Base-by-base conservation (phyloP, 2,888 invertebrate species). In the Mythimna vitellina region DNA sequence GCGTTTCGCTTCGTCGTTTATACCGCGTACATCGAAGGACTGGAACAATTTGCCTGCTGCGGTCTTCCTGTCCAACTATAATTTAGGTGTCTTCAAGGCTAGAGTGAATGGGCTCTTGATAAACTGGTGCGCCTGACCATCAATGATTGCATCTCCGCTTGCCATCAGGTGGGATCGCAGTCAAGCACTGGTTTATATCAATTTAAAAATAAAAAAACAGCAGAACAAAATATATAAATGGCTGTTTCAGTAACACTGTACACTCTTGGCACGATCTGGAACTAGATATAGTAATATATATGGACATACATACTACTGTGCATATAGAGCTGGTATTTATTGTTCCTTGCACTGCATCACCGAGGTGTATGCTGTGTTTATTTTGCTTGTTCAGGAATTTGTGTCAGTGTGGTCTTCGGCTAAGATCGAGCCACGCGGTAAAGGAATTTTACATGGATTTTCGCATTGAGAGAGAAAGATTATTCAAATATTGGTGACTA, bases 321-420 rank as follows among this genome's bases (percentile, higher is more conserved):
- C 54, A 42, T 35, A 71, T 7, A 29, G 5, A 62, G 14, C 20
- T 57, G 62, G 46, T 72, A 53, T 73, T 72, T 64, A 58, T 73
- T 58, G 32, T 61, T 65, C 76, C 42, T 42, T 65, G 65, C 38
- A 49, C 49, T 75, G 51, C 75, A 66, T 75, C 58, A 76, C 51
- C 38, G 12, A 22, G 53, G 10, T 35, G 22, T 35, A 25, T 46
- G 35, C 12, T n/a, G 35, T 61, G 61, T 72, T 73, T 72, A 46
- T 73, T 61, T 54, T 17, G 46, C 46, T 61, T 25, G 1, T 32
- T 46, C 0, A 4, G 46, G 53, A 46, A 61, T 61, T 71, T 35
- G 46, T 71, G 60, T 46, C n/a, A 73, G 53, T 60, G 60, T 42
- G 32, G 9, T 53, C 51, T 51, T 42, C 5, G 69, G 46, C 46